Conservation (phyloP, 1,140 invertebrate species). For the Parasteatoda tepidariorum region DNA sequence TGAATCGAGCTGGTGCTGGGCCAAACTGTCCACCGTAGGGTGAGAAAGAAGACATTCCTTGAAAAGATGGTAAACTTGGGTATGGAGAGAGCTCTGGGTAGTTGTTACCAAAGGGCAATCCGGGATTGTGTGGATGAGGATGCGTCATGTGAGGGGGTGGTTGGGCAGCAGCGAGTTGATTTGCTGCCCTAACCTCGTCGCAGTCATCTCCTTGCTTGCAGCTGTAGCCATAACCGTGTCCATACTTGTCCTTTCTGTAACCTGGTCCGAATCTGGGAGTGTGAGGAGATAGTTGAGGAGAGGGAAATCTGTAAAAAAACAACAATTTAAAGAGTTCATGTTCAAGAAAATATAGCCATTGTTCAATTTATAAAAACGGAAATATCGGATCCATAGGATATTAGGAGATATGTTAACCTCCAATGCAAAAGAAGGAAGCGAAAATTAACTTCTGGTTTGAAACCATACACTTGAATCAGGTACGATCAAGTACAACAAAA, state of each 20-base stretch:
- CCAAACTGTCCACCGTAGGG: background rate
- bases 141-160: background rate
- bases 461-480: too few species aligned
- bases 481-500: too few species aligned
- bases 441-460: background rate
- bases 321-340: background rate
- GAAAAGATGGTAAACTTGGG: constrained; percentile 4
- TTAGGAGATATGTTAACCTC: background rate
- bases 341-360: background rate
- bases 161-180: background rate
- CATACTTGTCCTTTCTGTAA: constrained; percentile 59
- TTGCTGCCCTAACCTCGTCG: constrained; percentile 43
- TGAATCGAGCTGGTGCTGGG: constrained; percentile 15
- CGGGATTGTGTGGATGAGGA: background rate
- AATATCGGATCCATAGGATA: background rate
- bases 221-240: constrained; percentile 57
- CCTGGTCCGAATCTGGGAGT: constrained; percentile 37
- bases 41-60: background rate
- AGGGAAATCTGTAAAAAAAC: constrained; percentile 24
- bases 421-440: background rate
- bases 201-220: constrained; percentile 59
- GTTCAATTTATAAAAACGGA: background rate
- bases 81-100: constrained; percentile 12
- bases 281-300: constrained; percentile 31
- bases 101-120: background rate